Evolutionary conservation across 1,140 invertebrate genomes (phyloP).

Genomic region (Phthorimaea operculella): DNA sequence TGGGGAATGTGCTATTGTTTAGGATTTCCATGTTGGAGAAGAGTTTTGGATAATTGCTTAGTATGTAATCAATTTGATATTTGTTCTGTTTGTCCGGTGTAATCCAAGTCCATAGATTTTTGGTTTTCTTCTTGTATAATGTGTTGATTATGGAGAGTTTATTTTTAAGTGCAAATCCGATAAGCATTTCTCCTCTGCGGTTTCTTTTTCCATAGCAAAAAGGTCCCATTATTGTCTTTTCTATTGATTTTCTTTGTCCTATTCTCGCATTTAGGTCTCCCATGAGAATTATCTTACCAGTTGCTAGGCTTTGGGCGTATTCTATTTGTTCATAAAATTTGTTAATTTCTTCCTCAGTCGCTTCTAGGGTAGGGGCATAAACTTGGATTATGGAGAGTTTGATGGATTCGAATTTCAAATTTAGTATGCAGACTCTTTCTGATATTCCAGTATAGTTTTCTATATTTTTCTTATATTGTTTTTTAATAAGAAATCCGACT

Average conservation of each 20-base stretch:
- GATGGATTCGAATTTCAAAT: no score
- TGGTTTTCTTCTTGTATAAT: slow-evolving; percentile 16
- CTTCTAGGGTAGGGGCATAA: no score
- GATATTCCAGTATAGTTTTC: no score
- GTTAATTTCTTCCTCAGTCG: no score
- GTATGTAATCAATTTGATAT: slow-evolving; percentile 25
- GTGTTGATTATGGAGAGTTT: slow-evolving; percentile 20
- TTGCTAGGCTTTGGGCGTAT: no score
- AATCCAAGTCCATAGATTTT: slow-evolving; percentile 16
- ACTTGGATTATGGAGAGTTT: no score
- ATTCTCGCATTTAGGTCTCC: slow-evolving; percentile 19
- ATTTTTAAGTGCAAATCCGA: slow-evolving; percentile 22
- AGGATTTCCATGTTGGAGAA: slow-evolving; percentile 20
- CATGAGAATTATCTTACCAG: no score
- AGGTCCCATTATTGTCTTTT: slow-evolving; percentile 16
- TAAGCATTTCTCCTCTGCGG: slow-evolving; percentile 19
- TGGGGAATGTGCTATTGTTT: slow-evolving; percentile 20
- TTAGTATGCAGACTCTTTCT: no score
- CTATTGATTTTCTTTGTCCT: slow-evolving; percentile 11
- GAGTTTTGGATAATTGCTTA: slow-evolving; percentile 13
- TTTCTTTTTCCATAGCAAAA: slow-evolving; percentile 20
- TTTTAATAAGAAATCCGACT: no score
- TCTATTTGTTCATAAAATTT: no score
- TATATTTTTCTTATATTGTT: no score
- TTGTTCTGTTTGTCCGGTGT: slow-evolving; percentile 13